Evolutionary conservation across 1,140 invertebrate species (phyloP).

Genomic region (Drosophila nigromelanica): DNA sequence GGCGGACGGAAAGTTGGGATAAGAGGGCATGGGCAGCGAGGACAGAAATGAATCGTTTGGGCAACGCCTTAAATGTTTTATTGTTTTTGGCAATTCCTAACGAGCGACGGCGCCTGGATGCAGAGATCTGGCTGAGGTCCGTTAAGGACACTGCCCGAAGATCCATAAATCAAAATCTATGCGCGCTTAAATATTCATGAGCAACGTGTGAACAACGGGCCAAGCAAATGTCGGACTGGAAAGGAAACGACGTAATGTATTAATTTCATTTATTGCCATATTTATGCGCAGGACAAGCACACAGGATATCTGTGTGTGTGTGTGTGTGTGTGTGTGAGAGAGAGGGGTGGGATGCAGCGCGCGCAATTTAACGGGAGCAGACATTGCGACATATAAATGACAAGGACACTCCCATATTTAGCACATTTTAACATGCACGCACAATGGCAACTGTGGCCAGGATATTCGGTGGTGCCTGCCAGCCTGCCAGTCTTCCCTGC

Average conservation of each 20-base stretch:
- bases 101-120: constrained; percentile 37
- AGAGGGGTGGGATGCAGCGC: constrained; percentile 9
- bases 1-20: neutral
- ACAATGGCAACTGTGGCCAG: constrained; percentile 74
- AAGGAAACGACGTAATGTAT: constrained; percentile 64
- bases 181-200: constrained; percentile 78
- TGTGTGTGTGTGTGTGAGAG: too few relatives aligned
- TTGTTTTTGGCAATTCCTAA: constrained; percentile 47
- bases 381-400: constrained; percentile 83
- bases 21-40: neutral
- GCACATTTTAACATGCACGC: constrained; percentile 66
- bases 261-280: constrained; percentile 82
- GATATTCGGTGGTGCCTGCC: constrained; percentile 24
- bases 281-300: constrained; percentile 63
- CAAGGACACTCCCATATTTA: constrained; percentile 84
- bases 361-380: constrained; percentile 51
- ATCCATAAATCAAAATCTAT: constrained; percentile 68
- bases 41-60: constrained; percentile 49
- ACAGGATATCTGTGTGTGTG: constrained; percentile 1
- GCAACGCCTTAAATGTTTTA: constrained; percentile 69
- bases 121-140: neutral
- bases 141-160: constrained; percentile 2
- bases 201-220: constrained; percentile 68
- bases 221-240: constrained; percentile 17
- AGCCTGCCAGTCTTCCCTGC: constrained; percentile 7